Conservation (phyloP, 1,140 invertebrate species). For the Steinernema feltiae region DNA sequence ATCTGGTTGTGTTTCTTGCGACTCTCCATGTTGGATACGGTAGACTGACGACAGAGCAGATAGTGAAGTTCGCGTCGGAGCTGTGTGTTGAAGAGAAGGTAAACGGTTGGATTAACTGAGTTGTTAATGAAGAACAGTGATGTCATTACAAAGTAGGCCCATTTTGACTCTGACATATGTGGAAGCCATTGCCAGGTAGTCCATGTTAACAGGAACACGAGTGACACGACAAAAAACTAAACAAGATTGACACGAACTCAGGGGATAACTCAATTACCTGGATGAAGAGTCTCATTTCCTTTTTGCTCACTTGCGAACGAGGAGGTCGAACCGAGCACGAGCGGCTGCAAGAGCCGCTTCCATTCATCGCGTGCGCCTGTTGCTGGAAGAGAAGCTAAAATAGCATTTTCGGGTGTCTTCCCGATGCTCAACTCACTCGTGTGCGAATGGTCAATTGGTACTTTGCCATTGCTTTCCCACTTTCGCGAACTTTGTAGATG, state of each 20-base stretch:
- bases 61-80: constrained; percentile 41
- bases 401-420: background rate
- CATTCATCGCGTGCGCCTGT: constrained; percentile 28
- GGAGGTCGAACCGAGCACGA: constrained; percentile 38
- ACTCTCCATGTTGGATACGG: background rate
- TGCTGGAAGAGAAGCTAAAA: constrained; percentile 33
- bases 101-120: constrained; percentile 45
- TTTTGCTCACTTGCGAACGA: constrained; percentile 41
- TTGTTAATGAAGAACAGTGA: constrained; percentile 47
- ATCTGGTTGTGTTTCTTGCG: background rate
- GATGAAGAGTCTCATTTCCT: constrained; percentile 45
- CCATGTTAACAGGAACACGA: constrained; percentile 44
- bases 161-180: constrained; percentile 42
- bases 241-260: background rate
- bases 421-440: constrained; percentile 29
- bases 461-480: constrained; percentile 43
- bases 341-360: constrained; percentile 29
- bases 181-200: constrained; percentile 47
- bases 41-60: constrained; percentile 35
- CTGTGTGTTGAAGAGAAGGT: constrained; percentile 44
- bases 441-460: constrained; percentile 43
- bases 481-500: constrained; percentile 45
- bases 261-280: constrained; percentile 18
- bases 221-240: constrained; percentile 44
- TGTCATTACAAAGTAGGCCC: constrained; percentile 46